Conservation (phyloP, 2,113 vertebrate species). For the Danionella cerebrum region DNA sequence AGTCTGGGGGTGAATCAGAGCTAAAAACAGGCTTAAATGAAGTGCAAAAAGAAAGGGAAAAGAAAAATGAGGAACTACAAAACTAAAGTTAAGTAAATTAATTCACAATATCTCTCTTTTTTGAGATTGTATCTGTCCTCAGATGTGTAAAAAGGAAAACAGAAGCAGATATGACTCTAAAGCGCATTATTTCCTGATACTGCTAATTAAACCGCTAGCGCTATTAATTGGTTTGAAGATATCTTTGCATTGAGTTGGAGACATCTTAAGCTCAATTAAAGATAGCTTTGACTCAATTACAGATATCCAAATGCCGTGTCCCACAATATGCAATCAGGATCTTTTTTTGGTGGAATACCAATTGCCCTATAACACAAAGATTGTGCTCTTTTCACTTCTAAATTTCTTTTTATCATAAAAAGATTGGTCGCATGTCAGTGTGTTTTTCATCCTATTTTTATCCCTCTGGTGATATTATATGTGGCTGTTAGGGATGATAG, state of each 20-base stretch:
- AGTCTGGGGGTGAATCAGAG: slow-evolving; percentile 51
- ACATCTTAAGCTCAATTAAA: slow-evolving; percentile 76
- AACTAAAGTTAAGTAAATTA: slow-evolving; percentile 64
- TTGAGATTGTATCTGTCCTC: slow-evolving; percentile 64
- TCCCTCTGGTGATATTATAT: slow-evolving; percentile 48
- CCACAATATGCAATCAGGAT: slow-evolving; percentile 56
- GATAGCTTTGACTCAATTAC: slow-evolving; percentile 72
- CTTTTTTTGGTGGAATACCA: slow-evolving; percentile 49
- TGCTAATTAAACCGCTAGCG: slow-evolving; percentile 73
- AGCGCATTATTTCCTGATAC: slow-evolving; percentile 70
- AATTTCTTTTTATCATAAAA: slow-evolving; percentile 59
- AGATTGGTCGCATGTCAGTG: slow-evolving; percentile 46
- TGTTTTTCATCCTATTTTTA: slow-evolving; percentile 55
- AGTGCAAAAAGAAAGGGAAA: slow-evolving; percentile 37
- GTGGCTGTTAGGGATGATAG: slow-evolving; percentile 40
- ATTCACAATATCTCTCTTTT: slow-evolving; percentile 60
- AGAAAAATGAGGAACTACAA: slow-evolving; percentile 42
- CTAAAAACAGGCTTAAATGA: slow-evolving; percentile 55
- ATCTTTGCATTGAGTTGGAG: slow-evolving; percentile 65
- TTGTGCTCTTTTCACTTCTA: slow-evolving; percentile 49
- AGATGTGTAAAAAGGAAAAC: slow-evolving; percentile 70
- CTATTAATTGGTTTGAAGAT: slow-evolving; percentile 75
- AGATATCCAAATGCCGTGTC: slow-evolving; percentile 69
- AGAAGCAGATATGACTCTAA: slow-evolving; percentile 64
- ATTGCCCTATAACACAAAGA: slow-evolving; percentile 54